These are phyloP conservation scores for Colaptes auratus DNA, from an alignment of 2,113 vertebrate genomes.

Conservation along the genomic window DNA sequence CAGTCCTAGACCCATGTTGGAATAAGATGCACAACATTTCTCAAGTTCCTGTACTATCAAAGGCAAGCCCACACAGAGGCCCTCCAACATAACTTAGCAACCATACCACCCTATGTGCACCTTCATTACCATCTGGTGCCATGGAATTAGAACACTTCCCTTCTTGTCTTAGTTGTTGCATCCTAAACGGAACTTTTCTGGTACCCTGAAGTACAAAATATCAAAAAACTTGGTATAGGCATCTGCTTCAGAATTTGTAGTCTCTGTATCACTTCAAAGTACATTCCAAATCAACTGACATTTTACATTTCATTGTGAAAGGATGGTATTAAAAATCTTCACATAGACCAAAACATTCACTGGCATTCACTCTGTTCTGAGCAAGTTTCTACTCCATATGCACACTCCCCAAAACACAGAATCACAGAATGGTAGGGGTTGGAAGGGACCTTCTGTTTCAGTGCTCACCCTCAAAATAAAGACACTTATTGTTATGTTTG, in stretches of 20 bases:
- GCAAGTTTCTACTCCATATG: neutral
- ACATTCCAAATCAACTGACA: neutral
- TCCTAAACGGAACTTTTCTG: neutral
- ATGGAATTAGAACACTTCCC: neutral
- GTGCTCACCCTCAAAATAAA: too few relatives aligned
- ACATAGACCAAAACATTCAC: neutral
- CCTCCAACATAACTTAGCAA: neutral
- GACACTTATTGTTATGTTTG: too few relatives aligned
- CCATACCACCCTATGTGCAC: accelerated
- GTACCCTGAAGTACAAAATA: neutral
- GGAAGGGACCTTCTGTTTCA: too few relatives aligned
- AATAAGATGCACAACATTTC: accelerated
- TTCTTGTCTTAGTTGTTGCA: neutral
- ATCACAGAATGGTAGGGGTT: too few relatives aligned
- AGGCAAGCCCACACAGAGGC: accelerated
- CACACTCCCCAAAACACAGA: neutral
- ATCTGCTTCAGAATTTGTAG: neutral
- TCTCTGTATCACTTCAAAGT: neutral
- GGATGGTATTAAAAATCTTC: neutral
- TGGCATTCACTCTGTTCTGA: neutral
- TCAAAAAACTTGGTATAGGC: neutral
- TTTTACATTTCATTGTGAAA: neutral
- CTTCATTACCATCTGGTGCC: neutral
- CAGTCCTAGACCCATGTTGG: neutral
- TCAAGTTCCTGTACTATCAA: accelerated